Evolutionary conservation across 2,888 invertebrate genomes (phyloP), one percentile per base, ranked within the genome.

Genomic region (Amphipoea oculea): DNA sequence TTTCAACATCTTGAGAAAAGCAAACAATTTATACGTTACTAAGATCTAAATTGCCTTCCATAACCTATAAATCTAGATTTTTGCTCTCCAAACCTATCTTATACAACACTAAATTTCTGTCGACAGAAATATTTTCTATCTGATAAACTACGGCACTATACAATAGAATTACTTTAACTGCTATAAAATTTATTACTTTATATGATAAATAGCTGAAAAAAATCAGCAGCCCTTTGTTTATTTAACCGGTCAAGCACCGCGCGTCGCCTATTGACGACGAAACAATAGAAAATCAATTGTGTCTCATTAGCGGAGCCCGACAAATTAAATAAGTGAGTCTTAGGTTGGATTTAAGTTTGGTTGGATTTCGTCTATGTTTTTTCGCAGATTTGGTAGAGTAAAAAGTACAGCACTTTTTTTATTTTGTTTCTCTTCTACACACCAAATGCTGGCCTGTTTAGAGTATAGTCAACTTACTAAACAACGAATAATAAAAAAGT

Each of bases 41-140:
- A 11, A 23, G n/a, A 74, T 29, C 65, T 65, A 66, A 66, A 82
- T 66, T 65, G 17, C 65, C 23, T 54, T 60, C 66, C 36, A 66
- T 60, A 82, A 66, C 36, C 76, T 20, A 76, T 76, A 70, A 82
- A 70, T 81, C 76, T 76, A 66, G 29, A 76, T 76, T 73, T 71
- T 67, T 2, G 36, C 20, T 17, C 68, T 68, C 29, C 17, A 29
- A 65, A 51, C 67, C 71, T 42, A 67, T 78, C 57, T 51, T 67
- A 45, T 82, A 81, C 29, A 60, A 70, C 77, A 36, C 62, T 68
- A 82, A 78, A 84, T 79, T 83, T 68, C 71, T 54, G 54, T 68
- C 68, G 72, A 63, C 57, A 78, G 68, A 68, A 78, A 78, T 73
- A 71, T 74, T 42, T 67, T 54, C 48, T 60, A 36, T 1, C 7